Percentiles rank a stretch among this genome's conserved stretches.
Evolutionary conservation across 2,888 invertebrate species (phyloP).

Genomic region (Clivina fossor): DNA sequence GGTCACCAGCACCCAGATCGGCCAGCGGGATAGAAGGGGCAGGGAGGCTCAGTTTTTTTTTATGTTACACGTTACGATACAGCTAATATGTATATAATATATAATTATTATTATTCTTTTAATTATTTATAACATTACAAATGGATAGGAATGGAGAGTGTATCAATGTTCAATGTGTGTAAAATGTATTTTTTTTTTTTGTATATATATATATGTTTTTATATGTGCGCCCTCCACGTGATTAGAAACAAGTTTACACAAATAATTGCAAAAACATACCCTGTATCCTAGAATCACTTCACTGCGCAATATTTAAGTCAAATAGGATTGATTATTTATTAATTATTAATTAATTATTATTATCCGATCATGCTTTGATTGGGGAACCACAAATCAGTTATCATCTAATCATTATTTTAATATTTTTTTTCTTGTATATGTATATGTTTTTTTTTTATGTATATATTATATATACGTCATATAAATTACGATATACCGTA

Average conservation of each 20-base stretch:
- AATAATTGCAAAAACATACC: slow-evolving; percentile 92
- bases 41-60: neutral
- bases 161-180: slow-evolving; percentile 15
- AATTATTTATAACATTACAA: slow-evolving; percentile 21
- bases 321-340: slow-evolving; percentile 35
- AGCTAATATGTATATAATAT: slow-evolving; percentile 30
- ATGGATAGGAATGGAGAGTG: slow-evolving; percentile 13
- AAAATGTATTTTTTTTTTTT: too few relatives aligned
- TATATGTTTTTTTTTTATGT: too few relatives aligned
- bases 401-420: slow-evolving; percentile 37
- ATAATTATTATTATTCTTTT: slow-evolving; percentile 23
- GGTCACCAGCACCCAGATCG: slow-evolving; percentile 32
- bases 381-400: slow-evolving; percentile 45
- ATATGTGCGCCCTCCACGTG: slow-evolving; percentile 36
- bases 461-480: slow-evolving; percentile 36
- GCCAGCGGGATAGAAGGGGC: slow-evolving; percentile 25
- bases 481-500: slow-evolving; percentile 32
- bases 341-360: slow-evolving; percentile 47
- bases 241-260: slow-evolving; percentile 64
- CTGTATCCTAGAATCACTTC: slow-evolving; percentile 88
- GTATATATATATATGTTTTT: slow-evolving; percentile 29
- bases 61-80: slow-evolving; percentile 24
- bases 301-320: slow-evolving; percentile 56
- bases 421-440: slow-evolving; percentile 31
- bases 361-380: slow-evolving; percentile 51